Conservation (phyloP, 2,113 vertebrate genomes). For the Colius striatus region DNA sequence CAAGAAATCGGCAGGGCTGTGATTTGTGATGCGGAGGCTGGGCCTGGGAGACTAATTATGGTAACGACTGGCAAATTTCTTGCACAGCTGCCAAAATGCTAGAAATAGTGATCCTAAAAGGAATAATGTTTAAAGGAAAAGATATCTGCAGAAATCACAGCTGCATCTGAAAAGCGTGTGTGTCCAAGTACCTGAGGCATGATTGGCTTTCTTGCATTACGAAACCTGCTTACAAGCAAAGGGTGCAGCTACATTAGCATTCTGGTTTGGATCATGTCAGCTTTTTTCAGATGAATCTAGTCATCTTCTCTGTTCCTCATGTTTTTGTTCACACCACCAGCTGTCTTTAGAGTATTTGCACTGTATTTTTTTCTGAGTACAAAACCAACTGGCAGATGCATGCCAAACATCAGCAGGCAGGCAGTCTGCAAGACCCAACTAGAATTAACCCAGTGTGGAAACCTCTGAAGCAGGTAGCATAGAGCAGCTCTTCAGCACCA, state of each 20-base stretch:
- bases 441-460: neutral
- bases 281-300: neutral
- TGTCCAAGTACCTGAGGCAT: neutral
- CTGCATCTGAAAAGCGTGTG: neutral
- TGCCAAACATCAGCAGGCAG: accelerated
- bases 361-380: neutral
- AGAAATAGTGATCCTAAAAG: neutral
- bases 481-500: neutral
- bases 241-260: accelerated
- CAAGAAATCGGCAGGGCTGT: neutral
- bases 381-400: neutral
- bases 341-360: neutral
- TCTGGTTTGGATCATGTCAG: neutral
- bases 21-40: too few species aligned
- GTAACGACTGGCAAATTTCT: neutral
- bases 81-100: neutral
- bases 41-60: neutral
- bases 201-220: neutral
- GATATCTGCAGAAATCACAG: neutral
- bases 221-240: neutral
- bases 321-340: accelerated
- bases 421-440: neutral
- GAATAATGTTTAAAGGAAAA: neutral
- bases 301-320: accelerated
- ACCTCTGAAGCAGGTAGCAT: neutral